phyloP scores from a whole-genome alignment of 2,797 vertebrate species.

The Cossypha heuglini region DNA sequence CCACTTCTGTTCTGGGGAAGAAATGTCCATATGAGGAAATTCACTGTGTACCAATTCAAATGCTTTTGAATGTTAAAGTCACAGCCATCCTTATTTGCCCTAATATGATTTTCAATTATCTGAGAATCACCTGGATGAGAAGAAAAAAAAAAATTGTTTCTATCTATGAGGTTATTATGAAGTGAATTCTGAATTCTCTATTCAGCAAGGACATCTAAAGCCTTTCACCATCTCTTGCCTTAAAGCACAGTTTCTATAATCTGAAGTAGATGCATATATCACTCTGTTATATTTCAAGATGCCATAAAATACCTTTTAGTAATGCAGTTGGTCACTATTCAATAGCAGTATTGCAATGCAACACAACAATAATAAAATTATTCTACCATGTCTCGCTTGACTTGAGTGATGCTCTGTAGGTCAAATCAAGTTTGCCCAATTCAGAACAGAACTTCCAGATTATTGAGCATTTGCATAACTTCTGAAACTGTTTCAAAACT shows the following conservation, averaged over 20 bases:
- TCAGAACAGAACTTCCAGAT: background rate
- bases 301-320: background rate
- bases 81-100: background rate
- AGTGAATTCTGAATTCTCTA: background rate
- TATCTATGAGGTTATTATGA: background rate
- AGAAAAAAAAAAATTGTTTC: background rate
- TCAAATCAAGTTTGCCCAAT: background rate
- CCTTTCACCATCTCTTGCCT: background rate
- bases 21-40: background rate
- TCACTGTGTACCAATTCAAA: background rate
- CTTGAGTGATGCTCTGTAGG: background rate
- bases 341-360: background rate
- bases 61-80: background rate
- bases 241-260: background rate
- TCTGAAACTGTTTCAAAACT: background rate
- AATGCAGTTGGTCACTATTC: background rate
- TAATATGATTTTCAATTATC: background rate
- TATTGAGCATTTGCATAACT: background rate
- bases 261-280: background rate
- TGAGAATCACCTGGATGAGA: background rate
- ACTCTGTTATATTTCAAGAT: background rate
- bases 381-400: background rate
- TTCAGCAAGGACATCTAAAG: background rate
- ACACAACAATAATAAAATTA: background rate
- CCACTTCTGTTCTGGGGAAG: background rate